Base-by-base conservation (phyloP, 2,888 invertebrate species). In the Spatulosminthurus flaviceps region DNA sequence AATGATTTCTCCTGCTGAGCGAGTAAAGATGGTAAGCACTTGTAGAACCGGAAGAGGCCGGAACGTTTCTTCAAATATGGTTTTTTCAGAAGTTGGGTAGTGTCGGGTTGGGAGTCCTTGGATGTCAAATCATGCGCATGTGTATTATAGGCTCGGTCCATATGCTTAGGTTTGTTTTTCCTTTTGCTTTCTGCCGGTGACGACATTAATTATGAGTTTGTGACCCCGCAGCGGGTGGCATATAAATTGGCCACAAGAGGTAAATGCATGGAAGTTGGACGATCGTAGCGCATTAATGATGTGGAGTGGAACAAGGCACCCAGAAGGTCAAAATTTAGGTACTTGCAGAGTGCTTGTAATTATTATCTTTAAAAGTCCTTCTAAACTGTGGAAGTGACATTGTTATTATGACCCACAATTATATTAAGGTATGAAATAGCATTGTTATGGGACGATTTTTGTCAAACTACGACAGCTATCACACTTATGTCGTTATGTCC, bases 21-120 rank as follows among this genome's bases (percentile, higher is more conserved):
- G 21, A 73, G 43, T 29, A 16, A 21, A n/a, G 60, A 74, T n/a
- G 13, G 60, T 34, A 34, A 29, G 41, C 72, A 42, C 24, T 72
- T 72, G 24, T 43, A 72, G 26, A 42, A 78, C 22, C 78, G 29
- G 22, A 72, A 72, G 16, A 78, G 64, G 11, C 78, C 78, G 0
- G 78, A 72, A 34, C 78, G 19, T 70, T 78, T 78, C 34, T 78
- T 78, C 19, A 78, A 28, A 42, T 64, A 78, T 5, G 78, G 72
- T 72, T 72, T 60, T 34, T 78, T 78, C 22, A 51, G 22, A 2
- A 26, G 29, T 21, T 26, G 26, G 41, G n/a, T 26, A 5, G 51
- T 51, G 16, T 51, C 51, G 16, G 16, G 51, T n/a, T 51, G 51
- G 51, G 51, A 51, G n/a, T 51, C n/a, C 51, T 51, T 51, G 5